phyloP scores from a whole-genome alignment of 2,888 invertebrate species.

The Metallyticus violacea region DNA sequence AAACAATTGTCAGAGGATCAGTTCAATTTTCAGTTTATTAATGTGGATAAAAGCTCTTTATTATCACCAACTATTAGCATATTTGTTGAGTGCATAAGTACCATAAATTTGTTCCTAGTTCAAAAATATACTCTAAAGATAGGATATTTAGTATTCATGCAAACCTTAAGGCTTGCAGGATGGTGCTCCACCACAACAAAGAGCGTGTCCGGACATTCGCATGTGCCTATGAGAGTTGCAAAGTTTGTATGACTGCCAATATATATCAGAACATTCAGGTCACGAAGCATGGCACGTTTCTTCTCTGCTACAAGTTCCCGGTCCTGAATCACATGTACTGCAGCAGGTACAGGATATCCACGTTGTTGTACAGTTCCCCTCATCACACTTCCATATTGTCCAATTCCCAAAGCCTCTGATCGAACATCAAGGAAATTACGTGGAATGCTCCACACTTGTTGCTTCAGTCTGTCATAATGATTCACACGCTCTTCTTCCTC shows the following conservation, averaged over 20 bases:
- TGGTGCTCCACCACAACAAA: slow-evolving; percentile 72
- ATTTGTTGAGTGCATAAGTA: no score
- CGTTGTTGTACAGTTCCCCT: slow-evolving; percentile 66
- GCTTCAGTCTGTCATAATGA: slow-evolving; percentile 71
- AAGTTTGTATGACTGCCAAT: slow-evolving; percentile 69
- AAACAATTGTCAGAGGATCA: no score
- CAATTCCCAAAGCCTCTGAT: slow-evolving; percentile 66
- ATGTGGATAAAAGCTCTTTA: no score
- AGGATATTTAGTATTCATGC: no score
- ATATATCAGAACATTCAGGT: slow-evolving; percentile 68
- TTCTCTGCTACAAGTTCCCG: slow-evolving; percentile 51
- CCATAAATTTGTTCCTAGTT: no score
- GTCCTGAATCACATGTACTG: slow-evolving; percentile 66
- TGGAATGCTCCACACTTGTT: slow-evolving; percentile 72
- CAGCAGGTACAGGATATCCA: slow-evolving; percentile 52
- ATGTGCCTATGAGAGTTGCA: slow-evolving; percentile 72
- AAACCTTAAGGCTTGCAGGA: slow-evolving; percentile 62
- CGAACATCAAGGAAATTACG: slow-evolving; percentile 70
- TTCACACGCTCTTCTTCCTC: slow-evolving; percentile 61
- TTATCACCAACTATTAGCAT: no score
- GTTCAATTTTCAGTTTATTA: no score
- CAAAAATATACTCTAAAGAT: no score
- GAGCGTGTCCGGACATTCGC: slow-evolving; percentile 71
- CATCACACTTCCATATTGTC: slow-evolving; percentile 75
- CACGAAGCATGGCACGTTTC: slow-evolving; percentile 58